These are phyloP conservation scores for Agrochola litura DNA, from an alignment of 2,888 invertebrate species.

Conservation along the genomic window DNA sequence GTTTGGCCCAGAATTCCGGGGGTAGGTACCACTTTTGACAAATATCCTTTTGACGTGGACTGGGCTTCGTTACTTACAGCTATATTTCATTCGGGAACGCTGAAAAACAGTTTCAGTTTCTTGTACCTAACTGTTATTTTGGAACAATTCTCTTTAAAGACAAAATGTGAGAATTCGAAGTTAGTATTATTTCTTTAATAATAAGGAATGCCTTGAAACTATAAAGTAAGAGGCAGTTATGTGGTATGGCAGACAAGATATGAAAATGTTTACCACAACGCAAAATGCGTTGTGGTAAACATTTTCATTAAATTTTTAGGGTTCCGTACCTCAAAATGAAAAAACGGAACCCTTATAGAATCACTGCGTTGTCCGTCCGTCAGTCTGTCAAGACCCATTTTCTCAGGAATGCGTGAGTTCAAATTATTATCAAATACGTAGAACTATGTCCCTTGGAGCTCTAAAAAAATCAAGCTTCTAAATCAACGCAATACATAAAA, in stretches of 20 bases:
- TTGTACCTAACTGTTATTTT: slow-evolving; percentile 13
- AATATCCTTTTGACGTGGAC: slow-evolving; percentile 64
- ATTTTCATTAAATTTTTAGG: background rate
- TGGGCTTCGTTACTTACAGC: slow-evolving; percentile 61
- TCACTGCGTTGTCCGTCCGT: no score
- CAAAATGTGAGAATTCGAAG: background rate
- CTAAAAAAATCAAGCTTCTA: no score
- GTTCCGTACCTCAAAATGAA: no score
- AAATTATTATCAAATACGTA: no score
- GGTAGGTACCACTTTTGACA: slow-evolving; percentile 63
- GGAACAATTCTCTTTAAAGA: background rate
- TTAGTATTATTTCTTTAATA: background rate
- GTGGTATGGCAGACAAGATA: background rate
- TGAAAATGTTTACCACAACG: background rate
- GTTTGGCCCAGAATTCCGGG: slow-evolving; percentile 59
- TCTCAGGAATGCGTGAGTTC: no score
- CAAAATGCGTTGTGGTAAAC: no score
- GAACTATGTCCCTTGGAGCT: no score
- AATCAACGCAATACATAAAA: no score
- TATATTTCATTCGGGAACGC: slow-evolving; percentile 60
- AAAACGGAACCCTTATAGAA: no score
- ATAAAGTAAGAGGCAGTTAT: no score
- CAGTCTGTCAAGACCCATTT: no score
- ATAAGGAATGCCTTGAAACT: background rate
- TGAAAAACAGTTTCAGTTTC: slow-evolving; percentile 60